Conservation (phyloP, 2,888 invertebrate species). For the Villa cingulata region DNA sequence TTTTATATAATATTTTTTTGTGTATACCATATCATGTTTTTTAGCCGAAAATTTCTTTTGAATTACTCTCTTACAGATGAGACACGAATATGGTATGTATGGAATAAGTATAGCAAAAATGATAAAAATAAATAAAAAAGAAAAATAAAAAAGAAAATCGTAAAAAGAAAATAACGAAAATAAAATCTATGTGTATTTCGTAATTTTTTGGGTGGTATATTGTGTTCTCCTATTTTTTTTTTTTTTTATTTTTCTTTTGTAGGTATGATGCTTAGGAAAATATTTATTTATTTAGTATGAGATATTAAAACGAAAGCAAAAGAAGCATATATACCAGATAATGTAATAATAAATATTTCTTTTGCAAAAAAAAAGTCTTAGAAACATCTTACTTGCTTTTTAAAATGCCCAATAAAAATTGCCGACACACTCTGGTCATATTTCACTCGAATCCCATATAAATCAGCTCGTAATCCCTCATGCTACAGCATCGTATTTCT, state of each 20-base stretch:
- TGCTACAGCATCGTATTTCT: constrained; percentile 28
- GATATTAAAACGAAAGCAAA: neutral
- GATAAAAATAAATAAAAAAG: too few relatives aligned
- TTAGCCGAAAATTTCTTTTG: neutral
- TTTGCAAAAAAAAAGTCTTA: constrained; percentile 11
- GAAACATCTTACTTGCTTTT: constrained; percentile 36
- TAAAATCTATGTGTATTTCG: neutral
- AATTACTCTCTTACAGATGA: neutral
- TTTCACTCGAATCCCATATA: constrained; percentile 39
- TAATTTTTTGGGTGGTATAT: neutral
- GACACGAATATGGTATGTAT: neutral
- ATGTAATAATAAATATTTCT: constrained; percentile 20
- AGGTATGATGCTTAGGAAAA: too few relatives aligned
- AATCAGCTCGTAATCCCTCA: constrained; percentile 39
- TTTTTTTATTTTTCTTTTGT: too few relatives aligned
- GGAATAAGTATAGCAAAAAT: too few relatives aligned
- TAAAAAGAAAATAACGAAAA: too few relatives aligned
- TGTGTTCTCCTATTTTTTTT: too few relatives aligned
- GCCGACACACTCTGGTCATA: constrained; percentile 39
- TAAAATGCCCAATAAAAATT: constrained; percentile 39
- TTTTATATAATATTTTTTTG: neutral
- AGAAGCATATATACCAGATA: constrained; percentile 20
- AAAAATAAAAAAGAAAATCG: too few relatives aligned
- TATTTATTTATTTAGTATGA: too few relatives aligned
- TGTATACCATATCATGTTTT: neutral